Conservation (phyloP, 2,113 vertebrate species). For the Nothoprocta pentlandii region DNA sequence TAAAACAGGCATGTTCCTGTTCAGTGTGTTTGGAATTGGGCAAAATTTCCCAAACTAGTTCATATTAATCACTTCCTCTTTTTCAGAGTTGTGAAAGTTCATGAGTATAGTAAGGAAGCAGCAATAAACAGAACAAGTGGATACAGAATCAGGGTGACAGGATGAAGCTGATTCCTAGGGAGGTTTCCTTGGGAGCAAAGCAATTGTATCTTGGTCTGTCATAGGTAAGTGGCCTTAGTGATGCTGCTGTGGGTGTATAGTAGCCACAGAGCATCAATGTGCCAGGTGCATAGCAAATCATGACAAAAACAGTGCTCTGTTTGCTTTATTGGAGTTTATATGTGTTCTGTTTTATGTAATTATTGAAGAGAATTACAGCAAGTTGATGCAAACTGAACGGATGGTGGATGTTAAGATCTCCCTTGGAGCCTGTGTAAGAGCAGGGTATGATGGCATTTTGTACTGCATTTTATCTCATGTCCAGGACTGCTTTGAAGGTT, state of each 20-base stretch:
- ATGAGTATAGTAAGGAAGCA: neutral
- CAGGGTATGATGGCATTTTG: neutral
- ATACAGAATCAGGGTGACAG: neutral
- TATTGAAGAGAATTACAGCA: neutral
- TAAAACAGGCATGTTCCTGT: neutral
- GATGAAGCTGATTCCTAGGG: neutral
- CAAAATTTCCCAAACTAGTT: neutral
- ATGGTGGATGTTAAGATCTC: neutral
- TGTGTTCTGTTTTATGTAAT: neutral
- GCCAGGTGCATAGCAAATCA: neutral
- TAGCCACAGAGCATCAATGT: accelerated
- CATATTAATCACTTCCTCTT: neutral
- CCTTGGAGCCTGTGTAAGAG: neutral
- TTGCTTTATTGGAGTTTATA: neutral
- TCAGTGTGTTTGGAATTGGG: neutral
- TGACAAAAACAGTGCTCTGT: too few relatives aligned
- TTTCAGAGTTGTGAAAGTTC: neutral
- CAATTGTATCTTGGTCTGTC: neutral
- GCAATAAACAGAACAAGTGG: neutral
- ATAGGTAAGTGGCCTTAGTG: neutral
- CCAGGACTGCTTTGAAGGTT: neutral
- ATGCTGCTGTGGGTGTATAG: neutral
- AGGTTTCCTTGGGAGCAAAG: neutral
- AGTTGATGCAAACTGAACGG: neutral
- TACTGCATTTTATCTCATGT: neutral